Evolutionary conservation across 2,888 invertebrate genomes (phyloP).

Genomic region (Meandrusa payeni): DNA sequence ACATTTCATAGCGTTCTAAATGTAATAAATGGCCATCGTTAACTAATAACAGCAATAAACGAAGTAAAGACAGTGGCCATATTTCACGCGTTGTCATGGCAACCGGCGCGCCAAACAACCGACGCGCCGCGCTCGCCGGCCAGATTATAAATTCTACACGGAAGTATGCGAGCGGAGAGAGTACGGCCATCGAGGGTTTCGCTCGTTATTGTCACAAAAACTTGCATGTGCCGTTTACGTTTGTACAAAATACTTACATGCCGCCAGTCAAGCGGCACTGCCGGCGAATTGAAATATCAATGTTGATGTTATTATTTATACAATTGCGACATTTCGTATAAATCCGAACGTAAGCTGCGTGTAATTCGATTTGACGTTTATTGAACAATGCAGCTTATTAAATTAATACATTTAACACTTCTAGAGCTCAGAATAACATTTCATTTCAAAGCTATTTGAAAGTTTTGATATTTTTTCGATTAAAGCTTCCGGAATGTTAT

Average conservation of each 20-base stretch:
- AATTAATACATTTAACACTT: background rate
- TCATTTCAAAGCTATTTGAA: background rate
- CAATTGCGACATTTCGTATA: constrained; percentile 8
- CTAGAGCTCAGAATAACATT: background rate
- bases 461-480: too few species aligned
- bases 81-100: constrained; percentile 68
- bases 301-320: constrained; percentile 15
- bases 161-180: constrained; percentile 28
- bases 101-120: constrained; percentile 67
- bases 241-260: constrained; percentile 13
- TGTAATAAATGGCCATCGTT: constrained; percentile 67
- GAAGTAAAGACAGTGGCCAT: constrained; percentile 64
- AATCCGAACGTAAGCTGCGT: background rate
- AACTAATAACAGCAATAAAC: constrained; percentile 65
- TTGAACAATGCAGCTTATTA: constrained; percentile 1
- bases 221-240: constrained; percentile 19
- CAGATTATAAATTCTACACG: constrained; percentile 25
- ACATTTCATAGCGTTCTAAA: constrained; percentile 31
- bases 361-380: constrained; percentile 1
- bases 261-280: constrained; percentile 11
- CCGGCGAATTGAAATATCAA: constrained; percentile 18
- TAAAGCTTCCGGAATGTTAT: too few species aligned
- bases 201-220: constrained; percentile 28
- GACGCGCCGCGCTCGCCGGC: constrained; percentile 29
- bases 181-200: constrained; percentile 25